A percentile compares a stretch with the other conserved stretches of the same genome.
Conservation (phyloP, 2,888 invertebrate genomes). For the Caenorhabditis sp. region DNA sequence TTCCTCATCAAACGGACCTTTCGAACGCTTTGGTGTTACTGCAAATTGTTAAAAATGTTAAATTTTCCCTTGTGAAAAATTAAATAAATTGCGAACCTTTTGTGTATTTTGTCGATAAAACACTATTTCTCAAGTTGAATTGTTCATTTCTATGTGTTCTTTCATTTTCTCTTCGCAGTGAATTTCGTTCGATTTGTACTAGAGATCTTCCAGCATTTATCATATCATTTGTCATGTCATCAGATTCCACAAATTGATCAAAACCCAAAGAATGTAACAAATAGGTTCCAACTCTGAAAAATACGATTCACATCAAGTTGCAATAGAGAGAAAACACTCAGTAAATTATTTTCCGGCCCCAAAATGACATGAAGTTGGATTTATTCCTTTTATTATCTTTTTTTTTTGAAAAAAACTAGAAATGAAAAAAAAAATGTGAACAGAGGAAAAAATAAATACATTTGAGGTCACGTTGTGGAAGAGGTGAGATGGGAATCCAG, state of each 20-base stretch:
- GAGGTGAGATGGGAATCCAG: no score
- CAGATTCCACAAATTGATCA: constrained; percentile 87
- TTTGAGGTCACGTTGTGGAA: no score
- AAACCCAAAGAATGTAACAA: constrained; percentile 89
- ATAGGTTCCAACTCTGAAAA: constrained; percentile 88
- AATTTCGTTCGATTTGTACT: constrained; percentile 54
- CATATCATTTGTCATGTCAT: constrained; percentile 80
- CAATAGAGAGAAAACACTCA: neutral
- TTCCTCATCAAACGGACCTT: constrained; percentile 18
- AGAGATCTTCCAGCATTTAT: constrained; percentile 52
- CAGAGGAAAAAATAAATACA: no score
- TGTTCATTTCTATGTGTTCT: constrained; percentile 23
- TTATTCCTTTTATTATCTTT: no score
- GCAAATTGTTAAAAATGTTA: neutral
- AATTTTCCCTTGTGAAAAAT: no score
- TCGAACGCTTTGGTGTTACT: neutral
- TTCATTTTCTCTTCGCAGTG: constrained; percentile 39
- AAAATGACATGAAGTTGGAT: no score
- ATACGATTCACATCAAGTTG: neutral
- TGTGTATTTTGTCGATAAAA: neutral
- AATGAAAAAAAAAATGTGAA: no score
- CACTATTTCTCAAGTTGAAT: constrained; percentile 6
- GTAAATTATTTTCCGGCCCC: no score
- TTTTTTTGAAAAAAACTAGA: no score
- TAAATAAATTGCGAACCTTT: no score